Base-by-base conservation (phyloP, 2,888 invertebrate genomes). In the Calliphora vomitoria region DNA sequence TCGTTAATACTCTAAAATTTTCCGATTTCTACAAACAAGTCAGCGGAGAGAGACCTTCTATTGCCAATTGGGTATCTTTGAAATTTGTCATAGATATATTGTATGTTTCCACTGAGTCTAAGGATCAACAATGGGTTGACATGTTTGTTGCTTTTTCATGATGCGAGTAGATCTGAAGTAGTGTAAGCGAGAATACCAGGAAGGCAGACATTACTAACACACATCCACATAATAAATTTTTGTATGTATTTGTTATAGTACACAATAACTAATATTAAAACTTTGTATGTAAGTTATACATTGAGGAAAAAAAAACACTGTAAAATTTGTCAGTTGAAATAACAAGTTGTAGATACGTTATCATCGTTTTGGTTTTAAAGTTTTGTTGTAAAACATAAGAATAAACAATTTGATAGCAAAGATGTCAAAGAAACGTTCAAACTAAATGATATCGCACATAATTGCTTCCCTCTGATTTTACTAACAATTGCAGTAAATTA, bases 121-220 rank as follows among this genome's bases (percentile, higher is more conserved):
- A 25, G 60, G 31, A 60, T 31, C 60, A 31, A 60, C 25, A 60
- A 31, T 60, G 20, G n/a, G 60, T 25, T 60, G 60, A 60, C 60
- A 60, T 60, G 13, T 31, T 60, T 31, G 55, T 55, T 13, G 60
- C 18, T 15, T 60, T 3, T 31, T 3, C 15, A 31, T 60, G 11
- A 13, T 44, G 15, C 60, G 31, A 60, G 31, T 60, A 60, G 6
- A 11, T 31, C 5, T 35, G 4, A 18, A 60, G 60, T 60, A 31
- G 60, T 60, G 15, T 31, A 13, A 60, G 60, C 31, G 13, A 6
- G 31, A 15, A 31, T 31, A 60, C 13, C 31, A 60, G 60, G 20
- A 55, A 20, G 50, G 50, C n/a, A 50, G 13, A 50, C 18, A 55
- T 20, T 10, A 55, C 20, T 55, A 3, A 20, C 55, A 55, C 44